A percentile compares a stretch with the other conserved stretches of the same genome.
Conservation (phyloP, 2,888 invertebrate genomes). For the Saturnia japonica region DNA sequence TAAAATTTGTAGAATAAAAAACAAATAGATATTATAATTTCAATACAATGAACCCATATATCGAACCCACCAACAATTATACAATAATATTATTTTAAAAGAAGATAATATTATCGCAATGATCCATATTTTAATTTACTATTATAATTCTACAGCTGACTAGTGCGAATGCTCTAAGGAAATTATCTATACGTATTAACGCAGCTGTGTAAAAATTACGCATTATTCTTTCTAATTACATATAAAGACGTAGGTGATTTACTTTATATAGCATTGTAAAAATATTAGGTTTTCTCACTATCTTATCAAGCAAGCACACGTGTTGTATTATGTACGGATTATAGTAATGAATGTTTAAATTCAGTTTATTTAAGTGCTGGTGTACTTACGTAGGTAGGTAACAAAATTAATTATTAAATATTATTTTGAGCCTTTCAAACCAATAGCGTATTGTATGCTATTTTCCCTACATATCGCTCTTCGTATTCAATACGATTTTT, state of each 20-base stretch:
- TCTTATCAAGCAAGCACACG: conserved; percentile 9
- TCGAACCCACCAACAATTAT: neutral
- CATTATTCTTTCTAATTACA: conserved; percentile 5
- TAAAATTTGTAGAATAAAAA: neutral
- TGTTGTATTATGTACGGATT: conserved; percentile 7
- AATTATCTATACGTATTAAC: conserved; percentile 39
- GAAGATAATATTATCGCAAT: conserved; percentile 1
- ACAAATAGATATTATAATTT: neutral
- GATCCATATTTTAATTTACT: neutral
- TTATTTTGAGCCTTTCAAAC: neutral
- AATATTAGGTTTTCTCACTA: conserved; percentile 2
- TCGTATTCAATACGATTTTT: neutral
- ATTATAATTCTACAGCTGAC: neutral
- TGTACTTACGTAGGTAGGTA: neutral
- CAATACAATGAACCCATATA: neutral
- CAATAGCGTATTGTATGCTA: neutral
- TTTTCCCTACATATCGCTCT: neutral
- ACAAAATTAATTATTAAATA: neutral
- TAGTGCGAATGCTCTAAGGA: conserved; percentile 9
- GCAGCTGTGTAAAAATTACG: conserved; percentile 39
- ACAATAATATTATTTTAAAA: neutral
- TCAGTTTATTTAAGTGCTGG: conserved; percentile 1
- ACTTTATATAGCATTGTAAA: neutral
- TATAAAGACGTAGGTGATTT: neutral
- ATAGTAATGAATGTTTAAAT: neutral